Percentiles rank a stretch among this genome's conserved stretches.
phyloP scores from a whole-genome alignment of 2,113 vertebrate genomes.

The Cryptotis parvus region DNA sequence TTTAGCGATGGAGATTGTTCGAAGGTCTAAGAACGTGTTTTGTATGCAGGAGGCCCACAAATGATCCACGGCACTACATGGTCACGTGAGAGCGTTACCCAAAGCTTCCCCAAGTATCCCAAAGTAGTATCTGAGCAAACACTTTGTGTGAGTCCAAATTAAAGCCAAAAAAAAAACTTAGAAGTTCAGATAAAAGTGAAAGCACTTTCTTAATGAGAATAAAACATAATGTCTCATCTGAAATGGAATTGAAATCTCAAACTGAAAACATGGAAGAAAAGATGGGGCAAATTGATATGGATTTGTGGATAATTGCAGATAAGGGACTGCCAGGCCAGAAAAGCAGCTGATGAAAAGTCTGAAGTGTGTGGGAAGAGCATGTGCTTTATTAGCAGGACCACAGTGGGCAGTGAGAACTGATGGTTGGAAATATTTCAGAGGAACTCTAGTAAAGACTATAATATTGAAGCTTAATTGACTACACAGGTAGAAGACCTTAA shows the following conservation, averaged over 20 bases:
- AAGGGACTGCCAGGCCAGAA: neutral
- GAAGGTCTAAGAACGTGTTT: too few species aligned
- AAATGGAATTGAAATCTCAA: neutral
- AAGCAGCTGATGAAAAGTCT: neutral
- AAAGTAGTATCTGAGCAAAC: too few species aligned
- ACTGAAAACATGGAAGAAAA: neutral
- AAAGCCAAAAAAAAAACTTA: neutral
- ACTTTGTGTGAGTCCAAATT: too few species aligned
- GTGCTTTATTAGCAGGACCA: neutral
- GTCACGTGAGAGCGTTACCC: too few species aligned
- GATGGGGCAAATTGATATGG: too few species aligned
- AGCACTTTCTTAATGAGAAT: neutral
- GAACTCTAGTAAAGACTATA: neutral
- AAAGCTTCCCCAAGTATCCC: too few species aligned
- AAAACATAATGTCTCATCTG: neutral
- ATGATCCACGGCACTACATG: too few species aligned
- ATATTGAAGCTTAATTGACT: neutral
- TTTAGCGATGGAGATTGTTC: too few species aligned
- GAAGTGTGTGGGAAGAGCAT: neutral
- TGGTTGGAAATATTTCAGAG: neutral
- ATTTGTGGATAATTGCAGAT: neutral
- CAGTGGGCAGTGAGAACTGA: neutral
- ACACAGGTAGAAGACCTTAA: neutral
- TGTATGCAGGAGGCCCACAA: too few species aligned
- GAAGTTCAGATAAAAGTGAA: neutral